phyloP scores from a whole-genome alignment of 2,797 vertebrate species.

The Galago senegalensis region DNA sequence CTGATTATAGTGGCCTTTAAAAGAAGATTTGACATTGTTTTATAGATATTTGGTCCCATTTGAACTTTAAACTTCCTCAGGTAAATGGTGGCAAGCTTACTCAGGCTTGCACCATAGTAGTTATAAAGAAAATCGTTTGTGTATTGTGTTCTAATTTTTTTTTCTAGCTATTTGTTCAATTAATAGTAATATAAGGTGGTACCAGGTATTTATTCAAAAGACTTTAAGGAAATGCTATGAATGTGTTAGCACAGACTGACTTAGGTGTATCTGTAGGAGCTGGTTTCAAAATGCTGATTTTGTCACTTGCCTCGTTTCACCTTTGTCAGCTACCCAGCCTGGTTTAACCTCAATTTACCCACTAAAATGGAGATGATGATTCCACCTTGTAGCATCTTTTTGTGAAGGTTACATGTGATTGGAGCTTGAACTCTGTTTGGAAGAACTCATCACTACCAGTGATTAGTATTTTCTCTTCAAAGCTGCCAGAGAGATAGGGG shows the following conservation, averaged over 20 bases:
- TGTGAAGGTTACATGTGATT: background rate
- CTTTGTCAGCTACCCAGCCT: background rate
- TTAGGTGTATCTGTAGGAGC: background rate
- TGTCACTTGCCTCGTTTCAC: background rate
- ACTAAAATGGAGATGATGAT: background rate
- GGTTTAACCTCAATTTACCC: background rate
- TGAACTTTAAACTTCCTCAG: conserved; percentile 38
- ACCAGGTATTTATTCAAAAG: background rate
- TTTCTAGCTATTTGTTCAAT: background rate
- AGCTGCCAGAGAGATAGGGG: background rate
- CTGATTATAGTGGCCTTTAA: conserved; percentile 22
- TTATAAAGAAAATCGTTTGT: background rate
- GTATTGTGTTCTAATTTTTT: background rate
- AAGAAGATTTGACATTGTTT: conserved; percentile 18
- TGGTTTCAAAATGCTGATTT: background rate
- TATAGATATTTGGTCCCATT: background rate
- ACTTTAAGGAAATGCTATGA: conserved; percentile 24
- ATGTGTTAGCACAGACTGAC: conserved; percentile 27
- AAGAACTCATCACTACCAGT: background rate
- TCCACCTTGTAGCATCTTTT: background rate
- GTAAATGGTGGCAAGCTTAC: background rate
- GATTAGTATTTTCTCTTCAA: background rate
- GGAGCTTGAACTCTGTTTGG: background rate
- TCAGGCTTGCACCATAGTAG: background rate
- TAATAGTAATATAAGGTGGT: background rate